Percentiles rank a stretch among this genome's conserved stretches.
Evolutionary conservation across 2,797 vertebrate species (phyloP).

Genomic region (Megaceryle alcyon): DNA sequence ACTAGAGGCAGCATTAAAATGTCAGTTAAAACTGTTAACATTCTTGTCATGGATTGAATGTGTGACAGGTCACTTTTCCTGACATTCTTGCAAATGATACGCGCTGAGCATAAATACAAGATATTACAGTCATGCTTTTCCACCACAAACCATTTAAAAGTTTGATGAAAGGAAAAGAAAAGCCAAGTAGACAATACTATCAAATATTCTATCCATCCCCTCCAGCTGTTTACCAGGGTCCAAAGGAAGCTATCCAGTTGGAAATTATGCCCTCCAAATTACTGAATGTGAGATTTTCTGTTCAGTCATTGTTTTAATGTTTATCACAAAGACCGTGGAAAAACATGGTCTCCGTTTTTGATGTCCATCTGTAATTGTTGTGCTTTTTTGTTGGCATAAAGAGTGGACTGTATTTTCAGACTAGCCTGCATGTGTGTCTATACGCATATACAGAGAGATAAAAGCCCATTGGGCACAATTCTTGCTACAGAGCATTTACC

Average conservation of each 20-base stretch:
- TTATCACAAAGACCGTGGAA: not conserved
- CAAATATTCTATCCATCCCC: not conserved
- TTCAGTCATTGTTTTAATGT: constrained; percentile 7
- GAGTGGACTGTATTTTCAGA: not conserved
- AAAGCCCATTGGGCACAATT: not conserved
- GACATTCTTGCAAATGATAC: not conserved
- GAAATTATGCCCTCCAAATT: constrained; percentile 12
- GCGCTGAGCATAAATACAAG: not conserved
- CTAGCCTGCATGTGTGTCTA: not conserved
- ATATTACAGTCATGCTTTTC: not conserved
- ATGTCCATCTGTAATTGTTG: not conserved
- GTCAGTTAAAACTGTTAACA: not conserved
- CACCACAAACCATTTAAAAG: not conserved
- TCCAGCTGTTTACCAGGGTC: constrained; percentile 28
- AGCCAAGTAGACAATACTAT: not conserved
- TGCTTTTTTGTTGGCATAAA: not conserved
- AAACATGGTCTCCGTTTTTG: not conserved
- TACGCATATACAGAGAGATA: not conserved
- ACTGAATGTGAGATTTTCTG: not conserved
- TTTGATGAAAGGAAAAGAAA: constrained; percentile 16
- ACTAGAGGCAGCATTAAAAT: not conserved
- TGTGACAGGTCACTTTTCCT: not conserved
- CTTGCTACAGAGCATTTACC: constrained; percentile 33
- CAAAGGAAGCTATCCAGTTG: not conserved
- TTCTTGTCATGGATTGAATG: not conserved